Conservation (phyloP, 2,113 vertebrate species). For the Pavo muticus region DNA sequence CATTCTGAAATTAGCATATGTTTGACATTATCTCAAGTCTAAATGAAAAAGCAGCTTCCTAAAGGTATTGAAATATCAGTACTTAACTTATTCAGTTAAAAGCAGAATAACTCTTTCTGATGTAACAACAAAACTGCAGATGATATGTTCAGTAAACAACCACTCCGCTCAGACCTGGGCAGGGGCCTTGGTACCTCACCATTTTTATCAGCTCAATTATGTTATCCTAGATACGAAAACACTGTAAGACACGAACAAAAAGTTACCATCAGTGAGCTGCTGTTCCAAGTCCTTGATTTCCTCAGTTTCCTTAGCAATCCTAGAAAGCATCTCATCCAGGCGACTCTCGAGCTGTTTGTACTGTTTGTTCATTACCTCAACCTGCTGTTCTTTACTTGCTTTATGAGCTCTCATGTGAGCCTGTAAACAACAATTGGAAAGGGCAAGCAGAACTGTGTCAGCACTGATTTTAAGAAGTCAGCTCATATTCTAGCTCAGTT, state of each 20-base stretch:
- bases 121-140: not conserved
- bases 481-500: not conserved
- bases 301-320: constrained; percentile 91
- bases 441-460: not conserved
- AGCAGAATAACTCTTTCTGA: not conserved
- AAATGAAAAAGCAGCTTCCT: not conserved
- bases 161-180: not conserved
- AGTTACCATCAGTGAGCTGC: constrained; percentile 90
- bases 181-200: not conserved
- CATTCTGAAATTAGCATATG: not conserved
- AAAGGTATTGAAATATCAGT: not conserved
- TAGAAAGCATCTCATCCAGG: constrained; percentile 87
- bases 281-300: constrained; percentile 95
- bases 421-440: constrained; percentile 60
- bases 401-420: constrained; percentile 82
- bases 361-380: constrained; percentile 85
- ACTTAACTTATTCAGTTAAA: not conserved
- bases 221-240: not conserved
- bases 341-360: constrained; percentile 85
- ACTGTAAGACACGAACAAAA: not conserved
- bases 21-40: not conserved
- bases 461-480: not conserved
- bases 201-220: not conserved
- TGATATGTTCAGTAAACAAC: not conserved
- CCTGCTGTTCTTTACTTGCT: constrained; percentile 79